Percentiles rank a stretch among this genome's conserved stretches.
These are phyloP conservation scores for Sminthopsis crassicaudata DNA, from an alignment of 2,113 vertebrate genomes.

Conservation along the genomic window DNA sequence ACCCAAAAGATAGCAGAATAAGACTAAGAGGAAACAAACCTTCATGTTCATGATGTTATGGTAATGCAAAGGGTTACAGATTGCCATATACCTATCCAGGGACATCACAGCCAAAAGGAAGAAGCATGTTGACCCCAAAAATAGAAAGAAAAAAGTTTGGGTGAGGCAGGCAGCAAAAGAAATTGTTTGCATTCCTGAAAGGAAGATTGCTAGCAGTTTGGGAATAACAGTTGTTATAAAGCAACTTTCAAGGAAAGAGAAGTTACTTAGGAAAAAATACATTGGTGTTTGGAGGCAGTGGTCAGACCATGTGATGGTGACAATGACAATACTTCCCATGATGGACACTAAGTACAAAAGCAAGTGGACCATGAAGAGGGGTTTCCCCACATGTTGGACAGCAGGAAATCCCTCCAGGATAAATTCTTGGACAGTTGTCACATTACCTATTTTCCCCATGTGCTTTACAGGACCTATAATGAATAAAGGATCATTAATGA, in stretches of 20 bases:
- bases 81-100: not conserved
- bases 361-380: constrained; percentile 25
- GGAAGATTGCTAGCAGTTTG: not conserved
- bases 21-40: not conserved
- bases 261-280: constrained; percentile 57
- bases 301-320: constrained; percentile 4
- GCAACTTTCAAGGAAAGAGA: not conserved
- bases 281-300: constrained; percentile 18
- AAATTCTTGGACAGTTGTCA: constrained; percentile 29
- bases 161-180: not conserved
- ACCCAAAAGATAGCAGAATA: not conserved
- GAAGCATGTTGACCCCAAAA: not conserved
- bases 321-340: not conserved
- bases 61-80: constrained; percentile 61
- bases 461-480: not conserved
- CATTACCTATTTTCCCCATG: not conserved
- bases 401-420: constrained; percentile 38
- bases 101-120: constrained; percentile 11
- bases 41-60: constrained; percentile 34
- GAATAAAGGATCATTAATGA: not conserved
- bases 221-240: not conserved
- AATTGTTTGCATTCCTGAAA: constrained; percentile 7
- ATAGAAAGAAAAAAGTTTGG: not conserved
- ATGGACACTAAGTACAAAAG: constrained; percentile 20
- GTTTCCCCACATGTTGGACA: constrained; percentile 30